Base-by-base conservation (phyloP, 2,888 invertebrate species). In the Caenorhabditis becei region DNA sequence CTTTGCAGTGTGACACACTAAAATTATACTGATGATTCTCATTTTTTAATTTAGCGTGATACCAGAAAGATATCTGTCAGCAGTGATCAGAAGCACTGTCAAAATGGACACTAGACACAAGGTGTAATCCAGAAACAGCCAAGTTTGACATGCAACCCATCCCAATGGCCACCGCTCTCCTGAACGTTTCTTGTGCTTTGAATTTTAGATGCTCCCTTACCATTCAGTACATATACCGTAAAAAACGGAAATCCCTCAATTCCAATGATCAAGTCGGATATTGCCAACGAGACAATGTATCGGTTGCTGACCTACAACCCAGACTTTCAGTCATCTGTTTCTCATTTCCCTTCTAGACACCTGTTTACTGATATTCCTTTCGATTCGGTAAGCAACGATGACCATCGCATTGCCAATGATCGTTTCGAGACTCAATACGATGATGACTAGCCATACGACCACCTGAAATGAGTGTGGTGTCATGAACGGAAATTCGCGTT, bases 51-150 rank as follows among this genome's bases (percentile, higher is more conserved):
- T 8, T 58, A 3, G 32, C 20, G 14, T 18, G 44, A 32, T 28
- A 81, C 83, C 83, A 10, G 84, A 85, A 24, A 85, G 63, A 65
- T 89, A 90, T 23, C 91, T 84, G 75, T 90, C 90, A 8, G 89
- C 86, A 16, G 90, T 90, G 28, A 91, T 90, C 14, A 91, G 82
- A 11, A 91, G 78, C 1, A 91, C 91, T 10, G 91, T 91, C 26
- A 91, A 72, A 75, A 91, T 91, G 18, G 91, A 91, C 10, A 91
- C 90, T 18, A 91, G 85, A 62, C 91, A 91, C 7, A 91, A 83
- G 0, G 91, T 89, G 83, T 91, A 91, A 83, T 91, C 91, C n/a
- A 91, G 80, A 51, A 89, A 89, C 2, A 91, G 85, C 91, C 91
- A 91, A 2, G 88, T 89, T 65, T 91, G 87, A 67, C 90, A 90